Conservation (phyloP, 2,113 vertebrate genomes). For the Cercopithecus mona region DNA sequence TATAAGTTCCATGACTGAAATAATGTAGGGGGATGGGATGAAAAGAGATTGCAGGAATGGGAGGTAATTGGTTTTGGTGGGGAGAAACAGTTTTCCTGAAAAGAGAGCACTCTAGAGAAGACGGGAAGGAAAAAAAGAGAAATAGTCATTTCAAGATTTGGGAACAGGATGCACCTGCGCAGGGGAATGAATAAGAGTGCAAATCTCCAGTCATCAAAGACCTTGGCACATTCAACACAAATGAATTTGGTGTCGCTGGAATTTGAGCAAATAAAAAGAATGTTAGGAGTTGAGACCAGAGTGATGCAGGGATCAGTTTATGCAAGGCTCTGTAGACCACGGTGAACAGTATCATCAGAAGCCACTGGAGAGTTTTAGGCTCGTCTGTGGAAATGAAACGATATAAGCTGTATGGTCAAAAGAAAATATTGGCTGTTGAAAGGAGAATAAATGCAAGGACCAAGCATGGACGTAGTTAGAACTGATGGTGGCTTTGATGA, state of each 20-base stretch:
- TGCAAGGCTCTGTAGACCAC: neutral
- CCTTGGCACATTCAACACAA: neutral
- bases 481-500: neutral
- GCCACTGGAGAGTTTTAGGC: neutral
- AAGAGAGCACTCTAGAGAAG: neutral
- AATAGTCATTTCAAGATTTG: neutral
- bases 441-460: neutral
- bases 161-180: neutral
- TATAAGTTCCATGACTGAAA: constrained; percentile 31
- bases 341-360: neutral
- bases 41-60: neutral
- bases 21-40: neutral
- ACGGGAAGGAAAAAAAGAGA: neutral
- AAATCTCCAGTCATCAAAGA: neutral
- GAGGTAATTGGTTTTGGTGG: neutral
- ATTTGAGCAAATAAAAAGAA: neutral
- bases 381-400: neutral
- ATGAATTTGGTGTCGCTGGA: neutral
- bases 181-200: neutral
- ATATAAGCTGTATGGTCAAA: neutral
- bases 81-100: neutral
- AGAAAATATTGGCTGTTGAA: neutral
- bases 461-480: neutral
- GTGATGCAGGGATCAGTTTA: neutral
- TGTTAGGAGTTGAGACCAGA: neutral